Conservation (phyloP, 92 coral and sea anemone species). For the Siderastrea siderea region DNA sequence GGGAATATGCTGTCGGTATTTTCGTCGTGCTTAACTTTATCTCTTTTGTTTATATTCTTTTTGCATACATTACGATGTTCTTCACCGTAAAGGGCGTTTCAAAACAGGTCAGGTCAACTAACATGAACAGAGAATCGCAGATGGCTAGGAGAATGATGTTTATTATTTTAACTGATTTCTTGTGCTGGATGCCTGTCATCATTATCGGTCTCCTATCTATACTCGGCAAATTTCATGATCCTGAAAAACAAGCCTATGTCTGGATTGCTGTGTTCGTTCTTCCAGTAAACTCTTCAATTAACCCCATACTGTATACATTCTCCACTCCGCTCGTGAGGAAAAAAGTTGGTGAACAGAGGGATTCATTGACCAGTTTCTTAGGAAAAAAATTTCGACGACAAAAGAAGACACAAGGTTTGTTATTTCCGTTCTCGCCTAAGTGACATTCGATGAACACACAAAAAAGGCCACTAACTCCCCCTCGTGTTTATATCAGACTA, state of each 20-base stretch:
- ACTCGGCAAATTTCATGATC: constrained; percentile 79
- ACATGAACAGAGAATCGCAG: constrained; percentile 76
- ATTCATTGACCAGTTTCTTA: not conserved
- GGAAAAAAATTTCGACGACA: not conserved
- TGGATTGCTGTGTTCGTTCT: constrained; percentile 97
- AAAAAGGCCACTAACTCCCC: too few species aligned
- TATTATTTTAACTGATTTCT: constrained; percentile 84
- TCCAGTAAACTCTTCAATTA: constrained; percentile 89
- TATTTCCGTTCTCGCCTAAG: not conserved
- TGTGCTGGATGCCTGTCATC: constrained; percentile 98
- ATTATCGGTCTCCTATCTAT: constrained; percentile 84
- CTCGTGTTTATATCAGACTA: too few species aligned
- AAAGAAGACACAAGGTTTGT: constrained; percentile 9
- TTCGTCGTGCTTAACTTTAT: constrained; percentile 79
- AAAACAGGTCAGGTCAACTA: constrained; percentile 79
- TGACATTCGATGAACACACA: too few species aligned
- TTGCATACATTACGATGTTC: constrained; percentile 85
- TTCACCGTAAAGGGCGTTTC: constrained; percentile 64
- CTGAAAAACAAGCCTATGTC: constrained; percentile 82
- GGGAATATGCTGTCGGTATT: constrained; percentile 85
- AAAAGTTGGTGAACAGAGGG: constrained; percentile 4
- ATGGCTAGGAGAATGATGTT: constrained; percentile 86
- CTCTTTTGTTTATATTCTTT: constrained; percentile 78
- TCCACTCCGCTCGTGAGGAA: constrained; percentile 68
- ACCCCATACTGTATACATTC: constrained; percentile 91